A percentile compares a stretch with the other conserved stretches of the same genome.
These are phyloP conservation scores for Perizoma flavofasciatum DNA, from an alignment of 2,888 invertebrate species.

Conservation along the genomic window DNA sequence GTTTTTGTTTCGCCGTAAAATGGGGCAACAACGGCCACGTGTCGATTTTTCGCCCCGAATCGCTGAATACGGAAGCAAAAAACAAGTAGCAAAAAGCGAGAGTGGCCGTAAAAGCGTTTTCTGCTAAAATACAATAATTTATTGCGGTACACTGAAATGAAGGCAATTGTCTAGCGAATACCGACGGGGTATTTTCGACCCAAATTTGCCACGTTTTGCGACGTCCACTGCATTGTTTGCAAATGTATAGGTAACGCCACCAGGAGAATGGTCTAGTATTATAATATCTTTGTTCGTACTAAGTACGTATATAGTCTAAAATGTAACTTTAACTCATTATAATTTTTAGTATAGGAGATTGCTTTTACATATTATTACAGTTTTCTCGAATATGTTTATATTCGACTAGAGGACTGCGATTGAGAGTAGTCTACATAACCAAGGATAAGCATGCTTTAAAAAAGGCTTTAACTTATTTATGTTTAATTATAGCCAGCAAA, in stretches of 20 bases:
- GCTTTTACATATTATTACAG: too few species aligned
- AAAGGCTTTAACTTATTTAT: too few species aligned
- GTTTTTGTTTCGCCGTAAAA: constrained; percentile 35
- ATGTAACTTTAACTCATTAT: too few species aligned
- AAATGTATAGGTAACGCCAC: constrained; percentile 14
- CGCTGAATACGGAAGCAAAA: constrained; percentile 62
- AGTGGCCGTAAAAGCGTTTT: constrained; percentile 63
- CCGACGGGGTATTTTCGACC: constrained; percentile 42
- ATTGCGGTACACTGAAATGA: constrained; percentile 56
- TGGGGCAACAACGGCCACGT: constrained; percentile 67
- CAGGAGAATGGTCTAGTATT: too few species aligned
- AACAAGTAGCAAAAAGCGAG: constrained; percentile 70
- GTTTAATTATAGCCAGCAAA: too few species aligned
- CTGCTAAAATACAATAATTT: constrained; percentile 67
- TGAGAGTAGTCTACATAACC: too few species aligned
- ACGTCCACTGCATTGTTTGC: constrained; percentile 48
- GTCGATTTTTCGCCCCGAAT: constrained; percentile 61
- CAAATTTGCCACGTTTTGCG: constrained; percentile 55
- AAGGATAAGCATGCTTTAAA: too few species aligned
- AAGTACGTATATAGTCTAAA: too few species aligned
- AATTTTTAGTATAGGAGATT: too few species aligned
- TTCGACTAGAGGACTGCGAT: too few species aligned
- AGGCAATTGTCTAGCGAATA: constrained; percentile 53
- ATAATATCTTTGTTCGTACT: too few species aligned
- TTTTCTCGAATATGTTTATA: too few species aligned